These are phyloP conservation scores for Baryphthengus martii DNA, from an alignment of 2,113 vertebrate genomes.

Conservation along the genomic window DNA sequence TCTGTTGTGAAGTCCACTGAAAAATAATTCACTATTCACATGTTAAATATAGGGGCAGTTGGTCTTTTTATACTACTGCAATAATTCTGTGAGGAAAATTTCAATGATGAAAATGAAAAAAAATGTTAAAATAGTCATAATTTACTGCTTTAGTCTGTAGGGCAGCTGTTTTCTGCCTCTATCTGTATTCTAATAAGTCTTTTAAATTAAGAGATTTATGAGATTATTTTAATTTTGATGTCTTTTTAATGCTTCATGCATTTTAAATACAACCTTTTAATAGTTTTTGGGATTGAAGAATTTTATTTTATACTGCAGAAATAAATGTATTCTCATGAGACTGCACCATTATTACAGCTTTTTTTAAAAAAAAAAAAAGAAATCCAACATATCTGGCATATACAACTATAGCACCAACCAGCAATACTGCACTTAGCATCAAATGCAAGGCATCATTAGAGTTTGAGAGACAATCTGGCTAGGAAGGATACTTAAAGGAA, in stretches of 20 bases:
- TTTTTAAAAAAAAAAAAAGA: too few relatives aligned
- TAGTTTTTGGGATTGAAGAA: conserved; percentile 80
- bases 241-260: conserved; percentile 85
- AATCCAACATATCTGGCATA: conserved; percentile 28
- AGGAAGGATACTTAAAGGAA: not conserved
- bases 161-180: conserved; percentile 75
- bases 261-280: conserved; percentile 84
- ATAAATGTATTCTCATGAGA: conserved; percentile 86
- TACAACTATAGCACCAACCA: not conserved
- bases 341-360: conserved; percentile 80
- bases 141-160: conserved; percentile 79
- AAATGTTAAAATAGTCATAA: conserved; percentile 85
- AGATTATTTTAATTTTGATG: conserved; percentile 87
- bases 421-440: not conserved
- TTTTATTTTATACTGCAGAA: conserved; percentile 80
- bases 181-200: conserved; percentile 83
- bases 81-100: conserved; percentile 81
- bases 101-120: conserved; percentile 86
- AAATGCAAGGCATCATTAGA: not conserved
- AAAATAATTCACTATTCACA: conserved; percentile 82
- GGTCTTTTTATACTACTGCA: conserved; percentile 81
- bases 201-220: conserved; percentile 82
- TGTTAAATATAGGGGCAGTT: conserved; percentile 86
- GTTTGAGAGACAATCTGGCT: not conserved
- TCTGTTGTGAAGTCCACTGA: conserved; percentile 85